Percentiles rank a stretch among this genome's conserved stretches.
Conservation (phyloP, 2,888 invertebrate genomes). For the Notodromas monacha region DNA sequence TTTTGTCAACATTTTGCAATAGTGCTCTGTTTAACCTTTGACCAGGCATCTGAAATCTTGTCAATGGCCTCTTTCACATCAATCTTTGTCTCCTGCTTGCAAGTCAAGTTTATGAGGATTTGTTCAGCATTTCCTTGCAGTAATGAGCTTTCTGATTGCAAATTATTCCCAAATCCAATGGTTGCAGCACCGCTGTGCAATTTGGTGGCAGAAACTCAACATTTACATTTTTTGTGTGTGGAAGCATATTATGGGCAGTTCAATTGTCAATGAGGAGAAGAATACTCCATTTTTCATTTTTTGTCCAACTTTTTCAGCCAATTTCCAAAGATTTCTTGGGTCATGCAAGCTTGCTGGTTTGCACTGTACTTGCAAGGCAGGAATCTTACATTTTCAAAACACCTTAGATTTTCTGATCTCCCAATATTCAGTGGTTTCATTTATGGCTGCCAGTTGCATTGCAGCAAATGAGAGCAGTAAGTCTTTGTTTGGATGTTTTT, state of each 20-base stretch:
- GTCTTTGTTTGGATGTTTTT: slow-evolving; percentile 12
- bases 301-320: slow-evolving; percentile 12
- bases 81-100: background rate
- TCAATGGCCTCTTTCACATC: slow-evolving; percentile 1
- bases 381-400: slow-evolving; percentile 13
- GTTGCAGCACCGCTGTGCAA: slow-evolving; percentile 11
- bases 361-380: slow-evolving; percentile 10
- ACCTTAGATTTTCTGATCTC: slow-evolving; percentile 13
- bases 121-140: slow-evolving; percentile 5
- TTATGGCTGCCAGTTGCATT: slow-evolving; percentile 14
- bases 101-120: slow-evolving; percentile 1
- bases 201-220: slow-evolving; percentile 14
- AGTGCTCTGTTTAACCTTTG: background rate
- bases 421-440: slow-evolving; percentile 13
- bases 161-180: slow-evolving; percentile 11
- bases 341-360: slow-evolving; percentile 15
- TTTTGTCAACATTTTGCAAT: slow-evolving; percentile 1
- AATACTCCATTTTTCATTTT: slow-evolving; percentile 12
- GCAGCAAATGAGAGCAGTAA: slow-evolving; percentile 13
- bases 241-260: slow-evolving; percentile 11
- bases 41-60: background rate
- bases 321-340: slow-evolving; percentile 11
- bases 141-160: slow-evolving; percentile 11
- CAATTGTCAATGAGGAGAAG: slow-evolving; percentile 13
- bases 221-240: slow-evolving; percentile 11